Evolutionary conservation across 2,113 vertebrate species (phyloP), one percentile per base, ranked within the genome.

Genomic region (Zeus faber): DNA sequence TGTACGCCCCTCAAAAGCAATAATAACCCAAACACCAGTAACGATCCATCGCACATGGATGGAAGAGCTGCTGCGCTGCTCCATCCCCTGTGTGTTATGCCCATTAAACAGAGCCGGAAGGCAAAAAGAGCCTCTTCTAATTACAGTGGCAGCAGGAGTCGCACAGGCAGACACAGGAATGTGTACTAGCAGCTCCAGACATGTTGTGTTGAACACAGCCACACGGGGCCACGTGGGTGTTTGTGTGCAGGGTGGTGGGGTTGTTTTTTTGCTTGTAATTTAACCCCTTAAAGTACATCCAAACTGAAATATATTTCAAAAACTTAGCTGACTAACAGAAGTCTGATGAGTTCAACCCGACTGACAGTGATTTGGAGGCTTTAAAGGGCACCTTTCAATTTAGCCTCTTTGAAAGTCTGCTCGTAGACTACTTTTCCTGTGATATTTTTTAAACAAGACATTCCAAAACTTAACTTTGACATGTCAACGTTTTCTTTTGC

Each of bases 111-210:
- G 48, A 8, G 49, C 27, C 2, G 16, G 48, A 47, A 10, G 1
- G 8, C 5, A 53, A 7, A 23, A 17, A 17, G 24, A 49, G 47
- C 25, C 16, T 22, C 41, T 44, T 49, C 25, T 26, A 49, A 49
- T 49, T 31, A 31, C 48, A 49, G 26, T 20, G 52, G 27, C 43
- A 57, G 65, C 37, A 9, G 60, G 26, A 29, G 22, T 73, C 65
- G 52, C 18, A 25, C 60, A 4, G 24, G 18, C 33, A 50, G 54
- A 58, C 2, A 17, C 26, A 62, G 41, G 65, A 72, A 76, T 65
- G 61, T 44, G 53, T 33, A 25, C 45, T 47, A 31, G 39, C 68
- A 76, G 56, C 16, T 72, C 60, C 56, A 61, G 64, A 76, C 64
- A 67, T 16, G 73, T 61, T 5, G 17, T 39, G 47, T 33, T n/a